Conservation (phyloP, 2,797 vertebrate genomes). For the Pantherophis alleghaniensis region DNA sequence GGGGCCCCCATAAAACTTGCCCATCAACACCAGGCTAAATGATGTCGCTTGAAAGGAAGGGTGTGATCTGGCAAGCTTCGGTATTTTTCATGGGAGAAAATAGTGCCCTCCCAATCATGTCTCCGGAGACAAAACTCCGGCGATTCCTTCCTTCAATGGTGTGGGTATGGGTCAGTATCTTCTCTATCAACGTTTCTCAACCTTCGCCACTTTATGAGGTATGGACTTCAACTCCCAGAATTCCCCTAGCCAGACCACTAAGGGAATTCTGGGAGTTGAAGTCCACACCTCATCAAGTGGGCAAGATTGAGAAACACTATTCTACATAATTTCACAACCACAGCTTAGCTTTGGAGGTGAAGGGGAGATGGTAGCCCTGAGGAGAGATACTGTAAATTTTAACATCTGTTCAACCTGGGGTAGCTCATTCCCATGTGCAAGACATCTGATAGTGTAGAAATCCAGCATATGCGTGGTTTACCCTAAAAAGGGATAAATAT, state of each 20-base stretch:
- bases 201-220: not conserved
- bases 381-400: too few species aligned
- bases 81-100: not conserved
- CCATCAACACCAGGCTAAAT: not conserved
- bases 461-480: not conserved
- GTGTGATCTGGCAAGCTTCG: not conserved
- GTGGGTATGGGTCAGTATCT: not conserved
- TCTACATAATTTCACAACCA: not conserved
- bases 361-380: not conserved
- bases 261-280: not conserved
- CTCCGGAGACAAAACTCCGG: not conserved
- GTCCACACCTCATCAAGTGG: not conserved
- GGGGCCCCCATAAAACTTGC: conserved; percentile 44
- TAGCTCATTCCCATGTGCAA: not conserved
- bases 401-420: not conserved
- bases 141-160: not conserved
- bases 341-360: not conserved
- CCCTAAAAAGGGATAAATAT: not conserved
- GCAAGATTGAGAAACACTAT: not conserved
- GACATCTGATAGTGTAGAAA: not conserved
- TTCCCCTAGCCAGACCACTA: not conserved
- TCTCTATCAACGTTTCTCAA: not conserved
- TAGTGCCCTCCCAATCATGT: not conserved
- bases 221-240: not conserved
- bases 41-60: not conserved